A percentile compares a stretch with the other conserved stretches of the same genome.
These are phyloP conservation scores for Zaprionus taronus DNA, from an alignment of 1,140 invertebrate species.

Conservation along the genomic window DNA sequence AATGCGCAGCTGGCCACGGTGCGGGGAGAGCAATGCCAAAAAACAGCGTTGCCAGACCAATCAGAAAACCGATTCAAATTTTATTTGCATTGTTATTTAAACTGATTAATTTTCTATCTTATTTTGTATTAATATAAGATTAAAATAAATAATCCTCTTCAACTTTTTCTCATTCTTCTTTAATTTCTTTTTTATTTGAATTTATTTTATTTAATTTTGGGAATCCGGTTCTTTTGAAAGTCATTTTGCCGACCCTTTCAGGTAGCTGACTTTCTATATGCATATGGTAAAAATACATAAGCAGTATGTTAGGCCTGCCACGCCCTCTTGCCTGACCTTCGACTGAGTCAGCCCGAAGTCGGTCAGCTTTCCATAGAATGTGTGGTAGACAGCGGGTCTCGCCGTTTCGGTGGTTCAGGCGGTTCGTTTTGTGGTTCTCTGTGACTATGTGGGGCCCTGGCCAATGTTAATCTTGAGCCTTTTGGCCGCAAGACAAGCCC, in stretches of 20 bases:
- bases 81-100: background rate
- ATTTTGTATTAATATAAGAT: background rate
- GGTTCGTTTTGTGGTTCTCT: slow-evolving; percentile 5
- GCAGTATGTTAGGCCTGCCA: slow-evolving; percentile 22
- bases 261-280: slow-evolving; percentile 23
- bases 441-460: slow-evolving; percentile 20
- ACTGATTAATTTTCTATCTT: background rate
- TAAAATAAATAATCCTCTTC: background rate
- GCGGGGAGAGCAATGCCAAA: background rate
- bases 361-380: slow-evolving; percentile 28
- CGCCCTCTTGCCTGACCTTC: slow-evolving; percentile 49
- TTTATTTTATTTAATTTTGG: slow-evolving; percentile 1
- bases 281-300: background rate
- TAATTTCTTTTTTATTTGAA: background rate
- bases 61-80: background rate
- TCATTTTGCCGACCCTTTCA: background rate
- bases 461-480: slow-evolving; percentile 64
- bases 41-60: slow-evolving; percentile 1
- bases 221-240: background rate
- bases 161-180: no score
- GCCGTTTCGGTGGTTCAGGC: slow-evolving; percentile 1
- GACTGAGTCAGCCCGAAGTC: slow-evolving; percentile 33
- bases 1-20: slow-evolving; percentile 6
- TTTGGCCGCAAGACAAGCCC: slow-evolving; percentile 66
- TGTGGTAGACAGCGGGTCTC: slow-evolving; percentile 62